These are phyloP conservation scores for Antennarius striatus DNA, from an alignment of 2,113 vertebrate species.

Conservation along the genomic window DNA sequence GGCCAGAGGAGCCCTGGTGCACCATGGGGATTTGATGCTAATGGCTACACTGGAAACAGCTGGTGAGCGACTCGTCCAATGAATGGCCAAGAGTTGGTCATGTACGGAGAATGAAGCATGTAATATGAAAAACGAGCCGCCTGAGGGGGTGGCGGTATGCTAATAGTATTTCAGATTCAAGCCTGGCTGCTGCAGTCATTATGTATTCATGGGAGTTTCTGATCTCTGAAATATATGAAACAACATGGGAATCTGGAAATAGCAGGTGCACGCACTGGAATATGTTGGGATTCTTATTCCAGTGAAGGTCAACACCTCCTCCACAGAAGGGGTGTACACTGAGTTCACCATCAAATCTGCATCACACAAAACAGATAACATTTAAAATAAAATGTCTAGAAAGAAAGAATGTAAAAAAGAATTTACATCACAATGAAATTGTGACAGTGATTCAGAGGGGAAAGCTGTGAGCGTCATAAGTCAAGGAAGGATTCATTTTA, in stretches of 20 bases:
- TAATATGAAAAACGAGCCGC: conserved; percentile 36
- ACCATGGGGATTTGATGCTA: conserved; percentile 27
- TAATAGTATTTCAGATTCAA: conserved; percentile 40
- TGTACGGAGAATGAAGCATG: conserved; percentile 46
- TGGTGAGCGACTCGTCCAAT: conserved; percentile 34
- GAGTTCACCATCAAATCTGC: no score
- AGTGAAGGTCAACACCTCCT: neutral
- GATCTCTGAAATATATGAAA: conserved; percentile 41
- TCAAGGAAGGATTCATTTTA: no score
- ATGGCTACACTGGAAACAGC: conserved; percentile 50
- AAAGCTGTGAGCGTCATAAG: no score
- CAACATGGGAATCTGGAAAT: conserved; percentile 28
- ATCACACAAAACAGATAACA: no score
- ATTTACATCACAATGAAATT: no score
- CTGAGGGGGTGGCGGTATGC: conserved; percentile 19
- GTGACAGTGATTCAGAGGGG: no score
- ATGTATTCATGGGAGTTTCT: conserved; percentile 46
- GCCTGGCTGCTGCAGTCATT: conserved; percentile 27
- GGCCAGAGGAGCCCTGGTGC: neutral
- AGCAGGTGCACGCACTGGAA: conserved; percentile 17
- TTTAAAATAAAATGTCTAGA: no score
- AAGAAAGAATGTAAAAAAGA: neutral
- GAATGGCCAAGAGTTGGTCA: conserved; percentile 10
- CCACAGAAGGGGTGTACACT: neutral
- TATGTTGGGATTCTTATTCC: conserved; percentile 1